Evolutionary conservation across 1,140 invertebrate genomes (phyloP).

Genomic region (Camponotus vicinus): DNA sequence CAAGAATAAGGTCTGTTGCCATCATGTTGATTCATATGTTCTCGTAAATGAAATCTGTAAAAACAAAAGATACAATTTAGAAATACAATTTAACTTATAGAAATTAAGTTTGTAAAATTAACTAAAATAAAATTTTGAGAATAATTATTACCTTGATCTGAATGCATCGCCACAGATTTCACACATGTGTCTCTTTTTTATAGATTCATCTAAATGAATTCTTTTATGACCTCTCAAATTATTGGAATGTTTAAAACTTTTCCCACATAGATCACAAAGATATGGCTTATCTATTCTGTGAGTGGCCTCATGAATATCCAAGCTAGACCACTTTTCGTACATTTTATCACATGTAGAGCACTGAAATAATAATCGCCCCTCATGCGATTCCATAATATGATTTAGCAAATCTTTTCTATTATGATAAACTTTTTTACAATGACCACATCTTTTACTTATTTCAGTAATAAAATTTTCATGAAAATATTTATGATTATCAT

Average conservation of each 20-base stretch:
- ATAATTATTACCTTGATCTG: constrained; percentile 78
- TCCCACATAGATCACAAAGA: constrained; percentile 86
- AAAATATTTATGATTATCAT: constrained; percentile 21
- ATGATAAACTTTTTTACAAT: constrained; percentile 75
- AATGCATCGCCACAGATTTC: constrained; percentile 79
- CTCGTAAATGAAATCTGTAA: constrained; percentile 82
- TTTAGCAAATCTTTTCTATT: constrained; percentile 76
- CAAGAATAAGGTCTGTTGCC: constrained; percentile 84
- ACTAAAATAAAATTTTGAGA: constrained; percentile 26
- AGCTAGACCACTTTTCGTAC: constrained; percentile 79
- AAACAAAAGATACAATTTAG: constrained; percentile 17
- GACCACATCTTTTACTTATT: constrained; percentile 77
- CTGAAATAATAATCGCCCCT: constrained; percentile 73
- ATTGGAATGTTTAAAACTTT: constrained; percentile 86
- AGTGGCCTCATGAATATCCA: constrained; percentile 82
- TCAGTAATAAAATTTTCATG: not conserved
- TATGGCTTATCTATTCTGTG: constrained; percentile 81
- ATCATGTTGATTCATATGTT: constrained; percentile 83
- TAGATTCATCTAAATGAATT: constrained; percentile 80
- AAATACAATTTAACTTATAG: not conserved
- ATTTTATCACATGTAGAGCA: constrained; percentile 79
- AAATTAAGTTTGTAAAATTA: constrained; percentile 14
- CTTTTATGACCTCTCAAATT: constrained; percentile 84
- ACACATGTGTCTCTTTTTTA: constrained; percentile 79
- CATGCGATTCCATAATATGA: constrained; percentile 78